Evolutionary conservation across 2,113 vertebrate genomes (phyloP), one percentile per base, ranked within the genome.

Genomic region (Perognathus longimembris): DNA sequence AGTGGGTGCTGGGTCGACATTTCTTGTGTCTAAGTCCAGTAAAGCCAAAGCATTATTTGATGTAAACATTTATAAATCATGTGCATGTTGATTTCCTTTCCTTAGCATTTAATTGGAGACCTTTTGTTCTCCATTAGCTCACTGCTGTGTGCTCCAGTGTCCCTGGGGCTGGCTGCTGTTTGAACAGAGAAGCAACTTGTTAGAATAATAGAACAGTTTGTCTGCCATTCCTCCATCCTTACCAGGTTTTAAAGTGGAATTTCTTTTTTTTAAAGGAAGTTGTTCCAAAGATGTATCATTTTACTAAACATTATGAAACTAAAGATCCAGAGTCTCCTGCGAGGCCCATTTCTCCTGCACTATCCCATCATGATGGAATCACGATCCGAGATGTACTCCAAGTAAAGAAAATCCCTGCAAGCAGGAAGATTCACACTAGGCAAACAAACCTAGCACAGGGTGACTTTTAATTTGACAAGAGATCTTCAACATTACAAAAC

Each of bases 401-500:
- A 83, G 38, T 94, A 84, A 93, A 92, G 64, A 71, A 94, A 92
- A 74, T 66, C 5, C 88, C 36, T 26, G 90, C 66, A 92, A 1
- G 20, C 74, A 75, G 84, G 82, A 90, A 92, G 77, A 89, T 38
- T 74, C 57, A 78, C 85, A 77, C 69, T 76, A 40, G 63, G 57
- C 77, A 96, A 88, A 67, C 70, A 96, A 74, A 92, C 71, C 32
- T 71, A 82, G 93, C 77, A 87, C 28, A 38, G 69, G 74, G 20
- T 66, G 11, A 22, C 69, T 93, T 96, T 96, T 90, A 79, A 92
- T 93, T 90, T 77, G 85, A 89, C 75, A 92, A 71, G 86, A 83
- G 57, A 42, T 69, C 28, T 74, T 85, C 30, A 77, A 59, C 40
- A 76, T 86, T 67, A 93, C 61, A 90, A 85, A 95, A 92, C 59